These are phyloP conservation scores for Laothoe populi DNA, from an alignment of 2,888 invertebrate genomes.

Conservation along the genomic window DNA sequence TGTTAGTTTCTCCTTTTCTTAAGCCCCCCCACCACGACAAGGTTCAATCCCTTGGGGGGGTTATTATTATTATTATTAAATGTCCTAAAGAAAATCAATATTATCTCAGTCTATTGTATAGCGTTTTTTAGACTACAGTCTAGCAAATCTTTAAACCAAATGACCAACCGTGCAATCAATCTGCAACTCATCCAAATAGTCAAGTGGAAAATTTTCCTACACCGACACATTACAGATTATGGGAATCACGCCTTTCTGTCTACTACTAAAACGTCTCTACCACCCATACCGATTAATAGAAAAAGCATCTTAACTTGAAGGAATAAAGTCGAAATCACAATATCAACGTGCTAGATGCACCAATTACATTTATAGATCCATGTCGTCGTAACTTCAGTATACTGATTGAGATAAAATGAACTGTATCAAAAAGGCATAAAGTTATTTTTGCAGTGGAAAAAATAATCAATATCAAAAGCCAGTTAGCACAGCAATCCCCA, in stretches of 20 bases:
- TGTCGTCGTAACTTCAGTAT: slow-evolving; percentile 42
- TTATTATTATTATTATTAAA: no score
- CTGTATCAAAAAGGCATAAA: slow-evolving; percentile 34
- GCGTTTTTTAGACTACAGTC: no score
- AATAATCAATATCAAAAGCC: slow-evolving; percentile 63
- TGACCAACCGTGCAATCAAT: slow-evolving; percentile 29
- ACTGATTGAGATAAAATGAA: slow-evolving; percentile 30
- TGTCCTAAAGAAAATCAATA: no score
- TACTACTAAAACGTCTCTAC: slow-evolving; percentile 43
- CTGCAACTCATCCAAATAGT: slow-evolving; percentile 48
- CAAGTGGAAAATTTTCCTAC: slow-evolving; percentile 80
- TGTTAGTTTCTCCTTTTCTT: no score
- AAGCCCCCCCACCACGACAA: no score
- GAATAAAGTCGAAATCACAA: slow-evolving; percentile 41
- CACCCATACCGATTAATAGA: slow-evolving; percentile 7
- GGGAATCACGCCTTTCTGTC: slow-evolving; percentile 73
- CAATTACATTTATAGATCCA: slow-evolving; percentile 45
- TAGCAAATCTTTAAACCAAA: slow-evolving; percentile 1
- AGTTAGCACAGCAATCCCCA: slow-evolving; percentile 70
- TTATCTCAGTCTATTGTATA: no score
- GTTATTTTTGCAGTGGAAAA: slow-evolving; percentile 40
- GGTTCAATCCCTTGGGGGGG: no score
- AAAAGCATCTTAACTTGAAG: slow-evolving; percentile 20
- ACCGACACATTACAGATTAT: slow-evolving; percentile 75
- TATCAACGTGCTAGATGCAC: slow-evolving; percentile 37